Evolutionary conservation across 1,140 invertebrate species (phyloP).

Genomic region (Orchesella cincta): DNA sequence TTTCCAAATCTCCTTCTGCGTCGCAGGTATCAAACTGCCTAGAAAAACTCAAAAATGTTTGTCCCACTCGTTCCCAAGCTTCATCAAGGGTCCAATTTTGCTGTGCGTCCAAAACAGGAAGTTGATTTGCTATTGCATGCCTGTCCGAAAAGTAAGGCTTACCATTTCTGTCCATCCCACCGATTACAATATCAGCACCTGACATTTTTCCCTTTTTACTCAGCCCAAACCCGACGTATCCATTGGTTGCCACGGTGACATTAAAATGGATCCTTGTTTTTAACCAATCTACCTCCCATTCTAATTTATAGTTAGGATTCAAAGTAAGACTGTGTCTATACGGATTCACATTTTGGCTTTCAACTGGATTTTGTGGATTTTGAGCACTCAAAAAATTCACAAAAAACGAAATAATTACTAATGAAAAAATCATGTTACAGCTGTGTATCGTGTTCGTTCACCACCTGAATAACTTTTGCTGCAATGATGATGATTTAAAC

Average conservation of each 20-base stretch:
- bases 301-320: neutral
- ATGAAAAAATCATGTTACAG: no score
- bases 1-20: no score
- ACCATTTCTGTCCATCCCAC: constrained; percentile 2
- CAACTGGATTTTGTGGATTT: no score
- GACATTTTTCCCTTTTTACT: neutral
- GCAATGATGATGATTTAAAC: no score
- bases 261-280: neutral
- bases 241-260: neutral
- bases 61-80: neutral
- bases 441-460: no score
- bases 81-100: neutral
- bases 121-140: neutral
- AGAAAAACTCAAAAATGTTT: neutral
- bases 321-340: no score
- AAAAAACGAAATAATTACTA: no score
- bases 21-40: neutral
- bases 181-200: constrained; percentile 27
- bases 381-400: no score
- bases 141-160: neutral
- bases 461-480: no score
- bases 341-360: no score
- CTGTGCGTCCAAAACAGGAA: neutral
- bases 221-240: constrained; percentile 27
- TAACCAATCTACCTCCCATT: neutral